These are phyloP conservation scores for Platalea minor DNA, from an alignment of 2,797 vertebrate genomes.

Conservation along the genomic window DNA sequence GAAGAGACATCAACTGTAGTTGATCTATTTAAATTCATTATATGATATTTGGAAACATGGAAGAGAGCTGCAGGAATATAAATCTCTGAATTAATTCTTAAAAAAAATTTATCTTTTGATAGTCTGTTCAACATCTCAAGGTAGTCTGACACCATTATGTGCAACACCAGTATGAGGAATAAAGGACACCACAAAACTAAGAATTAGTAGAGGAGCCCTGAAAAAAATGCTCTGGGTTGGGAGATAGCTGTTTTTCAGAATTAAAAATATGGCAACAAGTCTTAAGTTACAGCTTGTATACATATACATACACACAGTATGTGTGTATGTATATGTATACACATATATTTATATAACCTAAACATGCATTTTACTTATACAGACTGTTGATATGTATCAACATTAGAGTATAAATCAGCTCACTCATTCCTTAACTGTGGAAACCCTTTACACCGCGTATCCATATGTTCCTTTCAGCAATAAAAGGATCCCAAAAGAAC, in stretches of 20 bases:
- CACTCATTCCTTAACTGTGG: background rate
- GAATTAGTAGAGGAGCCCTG: background rate
- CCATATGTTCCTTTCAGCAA: background rate
- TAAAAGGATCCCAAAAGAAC: background rate
- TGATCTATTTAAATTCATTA: slow-evolving; percentile 17
- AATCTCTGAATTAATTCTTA: background rate
- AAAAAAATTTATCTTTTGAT: slow-evolving; percentile 7
- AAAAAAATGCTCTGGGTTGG: background rate
- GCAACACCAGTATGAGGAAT: background rate
- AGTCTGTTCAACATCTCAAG: background rate
- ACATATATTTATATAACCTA: background rate
- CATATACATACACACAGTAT: background rate
- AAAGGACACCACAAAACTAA: background rate
- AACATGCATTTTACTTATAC: background rate
- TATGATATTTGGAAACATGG: background rate
- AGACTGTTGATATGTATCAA: background rate
- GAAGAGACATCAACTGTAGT: background rate
- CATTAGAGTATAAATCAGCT: background rate
- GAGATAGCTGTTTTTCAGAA: background rate
- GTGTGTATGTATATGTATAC: background rate
- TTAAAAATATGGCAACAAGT: background rate
- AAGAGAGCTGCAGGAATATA: background rate
- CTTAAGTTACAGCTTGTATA: background rate
- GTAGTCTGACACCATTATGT: background rate
- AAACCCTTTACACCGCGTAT: background rate